Evolutionary conservation across 2,797 vertebrate genomes (phyloP).

Genomic region (Carduelis carduelis): DNA sequence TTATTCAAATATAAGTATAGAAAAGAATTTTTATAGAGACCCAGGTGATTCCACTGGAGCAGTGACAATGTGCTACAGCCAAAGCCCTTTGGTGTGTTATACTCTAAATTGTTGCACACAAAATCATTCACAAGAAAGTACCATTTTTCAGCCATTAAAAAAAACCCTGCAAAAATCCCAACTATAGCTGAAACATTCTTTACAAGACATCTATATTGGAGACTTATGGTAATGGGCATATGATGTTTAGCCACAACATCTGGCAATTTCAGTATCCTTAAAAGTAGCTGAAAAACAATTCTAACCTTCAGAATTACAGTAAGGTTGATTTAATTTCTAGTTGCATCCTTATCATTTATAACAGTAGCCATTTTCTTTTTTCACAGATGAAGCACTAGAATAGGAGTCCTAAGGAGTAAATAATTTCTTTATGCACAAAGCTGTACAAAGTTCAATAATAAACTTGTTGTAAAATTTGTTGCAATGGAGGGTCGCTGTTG

Average conservation of each 20-base stretch:
- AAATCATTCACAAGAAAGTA: slow-evolving; percentile 22
- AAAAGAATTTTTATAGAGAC: slow-evolving; percentile 49
- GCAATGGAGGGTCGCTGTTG: neutral
- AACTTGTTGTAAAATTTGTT: neutral
- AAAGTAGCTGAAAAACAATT: slow-evolving; percentile 7
- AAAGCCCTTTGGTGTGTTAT: slow-evolving; percentile 60
- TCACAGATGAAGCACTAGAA: neutral
- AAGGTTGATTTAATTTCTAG: slow-evolving; percentile 10
- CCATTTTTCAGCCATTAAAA: neutral
- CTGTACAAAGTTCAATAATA: neutral
- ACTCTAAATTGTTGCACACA: neutral
- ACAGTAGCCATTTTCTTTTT: neutral
- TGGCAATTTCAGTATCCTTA: slow-evolving; percentile 11
- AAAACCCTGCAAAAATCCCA: neutral
- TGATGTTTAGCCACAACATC: slow-evolving; percentile 48
- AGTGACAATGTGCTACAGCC: slow-evolving; percentile 70
- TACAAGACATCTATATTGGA: slow-evolving; percentile 61
- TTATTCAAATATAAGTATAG: slow-evolving; percentile 67
- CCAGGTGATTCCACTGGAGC: slow-evolving; percentile 58
- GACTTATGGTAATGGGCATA: slow-evolving; percentile 71
- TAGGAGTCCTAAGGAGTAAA: neutral
- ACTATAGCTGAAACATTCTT: neutral
- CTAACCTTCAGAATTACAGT: neutral
- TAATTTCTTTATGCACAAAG: neutral
- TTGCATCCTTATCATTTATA: neutral